A percentile compares a stretch with the other conserved stretches of the same genome.
Evolutionary conservation across 1,140 invertebrate species (phyloP).

Genomic region (Panagrolaimus sp.): DNA sequence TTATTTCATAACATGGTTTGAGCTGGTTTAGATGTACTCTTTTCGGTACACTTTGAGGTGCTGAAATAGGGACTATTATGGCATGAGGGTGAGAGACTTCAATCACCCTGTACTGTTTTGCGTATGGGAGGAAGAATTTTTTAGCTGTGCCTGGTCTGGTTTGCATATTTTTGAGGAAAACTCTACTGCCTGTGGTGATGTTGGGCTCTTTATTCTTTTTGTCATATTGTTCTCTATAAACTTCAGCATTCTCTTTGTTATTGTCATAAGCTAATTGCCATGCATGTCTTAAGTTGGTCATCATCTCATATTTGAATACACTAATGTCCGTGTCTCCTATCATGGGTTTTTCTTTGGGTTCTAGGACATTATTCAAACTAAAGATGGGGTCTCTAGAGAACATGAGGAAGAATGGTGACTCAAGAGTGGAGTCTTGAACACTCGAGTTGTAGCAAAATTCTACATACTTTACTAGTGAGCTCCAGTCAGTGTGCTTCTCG

Average conservation of each 20-base stretch:
- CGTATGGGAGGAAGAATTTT: constrained; percentile 24
- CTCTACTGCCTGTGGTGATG: constrained; percentile 20
- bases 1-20: constrained; percentile 13
- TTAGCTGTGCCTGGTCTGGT: neutral
- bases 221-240: constrained; percentile 21
- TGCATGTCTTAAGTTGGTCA: constrained; percentile 16
- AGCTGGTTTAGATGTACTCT: constrained; percentile 25
- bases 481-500: constrained; percentile 19
- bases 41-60: constrained; percentile 10
- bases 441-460: constrained; percentile 29
- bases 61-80: neutral
- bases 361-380: constrained; percentile 8
- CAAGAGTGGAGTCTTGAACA: constrained; percentile 14
- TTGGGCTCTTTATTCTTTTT: constrained; percentile 9
- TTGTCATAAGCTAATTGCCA: constrained; percentile 13
- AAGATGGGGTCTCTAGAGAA: constrained; percentile 27
- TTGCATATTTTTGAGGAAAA: constrained; percentile 13
- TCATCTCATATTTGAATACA: constrained; percentile 14
- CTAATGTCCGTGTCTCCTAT: neutral
- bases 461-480: constrained; percentile 12
- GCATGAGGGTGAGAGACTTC: constrained; percentile 15
- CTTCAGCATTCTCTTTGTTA: neutral
- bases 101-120: constrained; percentile 14
- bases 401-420: constrained; percentile 22
- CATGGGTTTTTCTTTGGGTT: neutral